Evolutionary conservation across 2,888 invertebrate species (phyloP).

Genomic region (Spicauda simplicius): DNA sequence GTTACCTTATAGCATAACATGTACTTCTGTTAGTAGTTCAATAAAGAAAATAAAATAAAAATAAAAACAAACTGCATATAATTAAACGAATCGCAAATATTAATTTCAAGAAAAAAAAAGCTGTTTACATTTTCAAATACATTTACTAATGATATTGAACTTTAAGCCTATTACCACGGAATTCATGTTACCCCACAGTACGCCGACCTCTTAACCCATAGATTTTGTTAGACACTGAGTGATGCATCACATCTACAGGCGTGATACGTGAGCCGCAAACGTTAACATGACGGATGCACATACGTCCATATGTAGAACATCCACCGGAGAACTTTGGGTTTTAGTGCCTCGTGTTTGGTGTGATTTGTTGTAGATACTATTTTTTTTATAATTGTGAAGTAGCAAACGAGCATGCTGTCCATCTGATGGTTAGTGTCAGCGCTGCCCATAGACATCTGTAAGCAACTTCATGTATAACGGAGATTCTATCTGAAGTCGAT

Average conservation of each 20-base stretch:
- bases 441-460: too few relatives aligned
- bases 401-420: too few relatives aligned
- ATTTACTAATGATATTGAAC: not conserved
- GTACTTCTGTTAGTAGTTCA: too few relatives aligned
- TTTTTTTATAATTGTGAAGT: too few relatives aligned
- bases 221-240: slow-evolving; percentile 54
- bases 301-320: slow-evolving; percentile 5
- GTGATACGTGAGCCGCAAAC: slow-evolving; percentile 30
- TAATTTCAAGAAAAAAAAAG: too few relatives aligned
- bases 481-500: too few relatives aligned
- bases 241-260: slow-evolving; percentile 52
- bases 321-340: slow-evolving; percentile 7
- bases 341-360: not conserved
- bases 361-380: not conserved
- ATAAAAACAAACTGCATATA: too few relatives aligned
- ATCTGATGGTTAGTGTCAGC: too few relatives aligned
- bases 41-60: too few relatives aligned
- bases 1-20: too few relatives aligned
- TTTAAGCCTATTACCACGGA: not conserved
- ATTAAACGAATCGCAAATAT: too few relatives aligned
- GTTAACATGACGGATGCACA: slow-evolving; percentile 15
- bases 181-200: not conserved
- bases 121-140: not conserved
- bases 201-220: slow-evolving; percentile 46
- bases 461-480: too few relatives aligned